Conservation (phyloP, 2,113 vertebrate genomes). For the Perognathus longimembris region DNA sequence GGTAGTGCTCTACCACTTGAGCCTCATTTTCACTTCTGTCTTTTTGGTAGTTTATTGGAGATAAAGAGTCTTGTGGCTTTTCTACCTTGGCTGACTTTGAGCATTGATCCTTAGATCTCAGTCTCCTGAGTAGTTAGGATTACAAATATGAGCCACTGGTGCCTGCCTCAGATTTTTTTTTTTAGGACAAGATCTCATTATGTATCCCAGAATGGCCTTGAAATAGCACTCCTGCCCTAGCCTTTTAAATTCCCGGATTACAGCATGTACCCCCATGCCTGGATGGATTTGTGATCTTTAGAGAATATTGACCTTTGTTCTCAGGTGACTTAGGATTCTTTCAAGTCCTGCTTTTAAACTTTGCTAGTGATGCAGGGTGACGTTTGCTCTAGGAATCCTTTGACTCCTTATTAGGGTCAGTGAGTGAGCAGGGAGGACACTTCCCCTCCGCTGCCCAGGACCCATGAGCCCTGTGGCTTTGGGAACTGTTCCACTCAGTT, state of each 20-base stretch:
- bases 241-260: not conserved
- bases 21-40: too few species aligned
- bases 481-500: not conserved
- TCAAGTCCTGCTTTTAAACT: not conserved
- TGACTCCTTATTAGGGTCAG: not conserved
- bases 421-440: not conserved
- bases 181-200: too few species aligned
- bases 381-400: not conserved
- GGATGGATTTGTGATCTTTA: not conserved
- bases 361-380: not conserved
- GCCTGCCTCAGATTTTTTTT: too few species aligned
- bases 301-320: not conserved
- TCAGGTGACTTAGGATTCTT: constrained; percentile 35
- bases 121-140: too few species aligned
- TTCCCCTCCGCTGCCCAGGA: not conserved
- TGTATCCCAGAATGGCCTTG: not conserved
- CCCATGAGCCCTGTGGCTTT: not conserved
- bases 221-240: not conserved
- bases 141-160: too few species aligned
- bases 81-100: too few species aligned
- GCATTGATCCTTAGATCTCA: too few species aligned
- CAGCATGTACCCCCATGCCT: not conserved
- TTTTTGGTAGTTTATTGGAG: too few species aligned
- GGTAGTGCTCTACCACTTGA: too few species aligned
- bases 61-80: too few species aligned